Base-by-base conservation (phyloP, 2,113 vertebrate genomes). In the Larimichthys polyactis region DNA sequence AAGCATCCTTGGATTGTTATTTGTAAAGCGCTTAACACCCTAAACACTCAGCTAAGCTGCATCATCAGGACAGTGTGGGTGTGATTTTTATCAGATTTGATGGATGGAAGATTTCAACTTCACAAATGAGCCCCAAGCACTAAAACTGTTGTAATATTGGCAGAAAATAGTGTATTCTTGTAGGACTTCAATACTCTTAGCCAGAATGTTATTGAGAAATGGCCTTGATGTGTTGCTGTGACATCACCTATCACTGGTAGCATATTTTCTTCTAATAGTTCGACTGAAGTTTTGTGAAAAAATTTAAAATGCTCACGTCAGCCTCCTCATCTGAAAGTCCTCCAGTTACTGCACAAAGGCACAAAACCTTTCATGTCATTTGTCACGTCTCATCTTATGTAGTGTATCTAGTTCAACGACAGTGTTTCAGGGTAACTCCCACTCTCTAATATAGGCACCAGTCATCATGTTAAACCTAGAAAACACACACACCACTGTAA, bases 401-500 rank as follows among this genome's bases (percentile, higher is more conserved):
- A 58, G 1, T 32, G 27, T 11, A 5, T 79, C 7, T 60, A 40
- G n/a, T 65, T 8, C 0, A 68, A 5, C 10, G 6, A 3, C 12
- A n/a, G 19, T 4, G 20, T 54, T 40, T 70, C 11, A 55, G 20
- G 14, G 51, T 4, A 43, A n/a, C 19, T 43, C 36, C 19, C 5
- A 46, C 9, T 3, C n/a, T 65, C 20, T 46, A 46, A 24, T 4
- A 46, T 16, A 24, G n/a, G n/a, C n/a, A 67, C 63, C 77, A 75
- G 1, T 70, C 43, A 54, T 60, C n/a, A 54, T 73, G 75, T 57
- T 40, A 69, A 27, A 27, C 71, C 44, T 44, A 72, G 24, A 60
- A 62, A 20, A 70, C 36, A 65, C 24, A 67, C 57, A 59, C 14
- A 43, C 79, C 71, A 63, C 79, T 76, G 55, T 71, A 76, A 83